These are phyloP conservation scores for Zophobas morio DNA, from an alignment of 1,140 invertebrate species.

Conservation along the genomic window DNA sequence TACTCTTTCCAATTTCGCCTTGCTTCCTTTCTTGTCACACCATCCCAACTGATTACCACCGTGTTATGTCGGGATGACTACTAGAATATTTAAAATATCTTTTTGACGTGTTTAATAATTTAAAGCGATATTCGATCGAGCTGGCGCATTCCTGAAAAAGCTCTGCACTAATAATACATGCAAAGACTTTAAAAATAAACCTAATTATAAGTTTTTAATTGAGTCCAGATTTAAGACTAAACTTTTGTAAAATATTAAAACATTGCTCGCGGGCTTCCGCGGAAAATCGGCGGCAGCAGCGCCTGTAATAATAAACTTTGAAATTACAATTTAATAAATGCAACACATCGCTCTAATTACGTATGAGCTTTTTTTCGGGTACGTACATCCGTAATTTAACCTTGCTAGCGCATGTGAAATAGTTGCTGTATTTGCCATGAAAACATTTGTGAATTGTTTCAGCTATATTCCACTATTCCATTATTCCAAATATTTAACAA, in stretches of 20 bases:
- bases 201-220: conserved; percentile 23
- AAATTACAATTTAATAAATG: neutral
- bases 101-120: conserved; percentile 32
- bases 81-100: conserved; percentile 35
- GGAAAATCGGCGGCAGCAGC: conserved; percentile 7
- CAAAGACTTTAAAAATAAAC: conserved; percentile 4
- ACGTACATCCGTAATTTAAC: too few relatives aligned
- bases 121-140: neutral
- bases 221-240: neutral
- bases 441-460: conserved; percentile 3
- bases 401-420: too few relatives aligned
- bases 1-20: conserved; percentile 45
- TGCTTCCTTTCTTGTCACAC: conserved; percentile 42
- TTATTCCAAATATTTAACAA: neutral
- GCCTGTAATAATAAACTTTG: conserved; percentile 4
- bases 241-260: conserved; percentile 23
- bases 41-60: conserved; percentile 21
- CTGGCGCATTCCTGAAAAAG: neutral
- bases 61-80: conserved; percentile 9
- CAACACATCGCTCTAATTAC: too few relatives aligned
- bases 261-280: neutral
- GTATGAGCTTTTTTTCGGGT: too few relatives aligned
- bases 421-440: neutral
- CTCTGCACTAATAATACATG: neutral
- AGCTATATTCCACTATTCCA: neutral